A percentile compares a stretch with the other conserved stretches of the same genome.
Evolutionary conservation across 2,888 invertebrate species (phyloP).

Genomic region (Sisyra terminalis): DNA sequence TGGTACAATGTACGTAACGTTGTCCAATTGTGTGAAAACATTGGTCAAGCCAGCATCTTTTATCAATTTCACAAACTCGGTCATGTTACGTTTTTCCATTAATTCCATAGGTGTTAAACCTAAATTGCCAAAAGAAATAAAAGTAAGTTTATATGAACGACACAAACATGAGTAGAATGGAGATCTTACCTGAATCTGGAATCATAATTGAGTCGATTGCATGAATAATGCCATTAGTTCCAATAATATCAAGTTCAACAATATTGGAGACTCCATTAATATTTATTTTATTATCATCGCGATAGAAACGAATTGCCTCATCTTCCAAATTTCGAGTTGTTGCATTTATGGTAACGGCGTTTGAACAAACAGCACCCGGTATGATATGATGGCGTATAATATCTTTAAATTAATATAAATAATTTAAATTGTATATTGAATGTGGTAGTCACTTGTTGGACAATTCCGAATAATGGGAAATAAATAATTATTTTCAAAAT

Average conservation of each 20-base stretch:
- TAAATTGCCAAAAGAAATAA: conserved; percentile 10
- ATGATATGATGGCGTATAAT: conserved; percentile 50
- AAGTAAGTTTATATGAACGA: conserved; percentile 1
- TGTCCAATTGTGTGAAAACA: conserved; percentile 37
- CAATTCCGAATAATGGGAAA: no score
- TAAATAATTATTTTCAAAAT: no score
- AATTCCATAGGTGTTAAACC: conserved; percentile 26
- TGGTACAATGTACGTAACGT: conserved; percentile 45
- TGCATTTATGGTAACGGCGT: conserved; percentile 36
- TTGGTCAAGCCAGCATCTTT: conserved; percentile 35
- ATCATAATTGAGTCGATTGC: conserved; percentile 46
- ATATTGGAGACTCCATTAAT: conserved; percentile 41
- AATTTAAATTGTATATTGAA: no score
- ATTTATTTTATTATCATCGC: conserved; percentile 32
- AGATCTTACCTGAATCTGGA: conserved; percentile 35
- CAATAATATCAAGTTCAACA: conserved; percentile 41
- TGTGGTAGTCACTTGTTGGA: no score
- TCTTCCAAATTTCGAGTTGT: conserved; percentile 33
- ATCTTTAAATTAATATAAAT: no score
- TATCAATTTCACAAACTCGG: conserved; percentile 36
- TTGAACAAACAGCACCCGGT: conserved; percentile 46
- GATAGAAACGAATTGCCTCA: conserved; percentile 29
- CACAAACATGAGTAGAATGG: no score
- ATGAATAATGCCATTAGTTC: conserved; percentile 57
- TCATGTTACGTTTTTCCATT: conserved; percentile 40